phyloP scores from a whole-genome alignment of 2,888 invertebrate species.

The Chromoteleia sp. region DNA sequence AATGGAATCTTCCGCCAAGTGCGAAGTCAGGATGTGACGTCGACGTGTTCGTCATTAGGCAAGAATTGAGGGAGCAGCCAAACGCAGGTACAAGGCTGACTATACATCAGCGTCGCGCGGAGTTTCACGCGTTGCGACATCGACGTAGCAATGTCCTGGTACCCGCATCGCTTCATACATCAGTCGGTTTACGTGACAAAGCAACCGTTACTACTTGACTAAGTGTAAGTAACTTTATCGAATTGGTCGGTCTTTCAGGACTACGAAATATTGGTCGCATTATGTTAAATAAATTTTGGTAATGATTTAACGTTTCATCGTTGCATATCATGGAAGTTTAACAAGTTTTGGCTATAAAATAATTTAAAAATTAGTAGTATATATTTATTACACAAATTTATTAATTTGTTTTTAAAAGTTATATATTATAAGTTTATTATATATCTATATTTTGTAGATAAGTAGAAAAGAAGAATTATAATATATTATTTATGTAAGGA shows the following conservation, averaged over 20 bases:
- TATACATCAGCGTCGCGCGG: slow-evolving; percentile 77
- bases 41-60: slow-evolving; percentile 66
- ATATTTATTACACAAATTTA: too few species aligned
- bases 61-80: slow-evolving; percentile 64
- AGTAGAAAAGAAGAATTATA: too few species aligned
- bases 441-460: too few species aligned
- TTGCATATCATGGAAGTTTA: neutral
- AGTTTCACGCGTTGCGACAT: slow-evolving; percentile 76
- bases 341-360: too few species aligned
- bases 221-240: slow-evolving; percentile 61
- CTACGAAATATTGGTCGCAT: slow-evolving; percentile 49
- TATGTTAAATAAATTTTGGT: slow-evolving; percentile 45
- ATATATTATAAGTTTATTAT: too few species aligned
- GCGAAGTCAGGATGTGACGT: slow-evolving; percentile 62
- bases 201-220: slow-evolving; percentile 63
- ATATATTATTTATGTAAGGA: too few species aligned
- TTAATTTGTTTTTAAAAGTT: too few species aligned
- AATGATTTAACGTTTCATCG: slow-evolving; percentile 21
- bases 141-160: slow-evolving; percentile 74
- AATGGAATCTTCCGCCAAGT: slow-evolving; percentile 62
- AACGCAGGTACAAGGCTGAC: slow-evolving; percentile 73
- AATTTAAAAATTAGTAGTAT: too few species aligned
- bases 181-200: slow-evolving; percentile 73
- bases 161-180: slow-evolving; percentile 75
- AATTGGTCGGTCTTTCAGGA: slow-evolving; percentile 50